These are phyloP conservation scores for Trichonephila clavata DNA, from an alignment of 1,140 invertebrate species.

Conservation along the genomic window DNA sequence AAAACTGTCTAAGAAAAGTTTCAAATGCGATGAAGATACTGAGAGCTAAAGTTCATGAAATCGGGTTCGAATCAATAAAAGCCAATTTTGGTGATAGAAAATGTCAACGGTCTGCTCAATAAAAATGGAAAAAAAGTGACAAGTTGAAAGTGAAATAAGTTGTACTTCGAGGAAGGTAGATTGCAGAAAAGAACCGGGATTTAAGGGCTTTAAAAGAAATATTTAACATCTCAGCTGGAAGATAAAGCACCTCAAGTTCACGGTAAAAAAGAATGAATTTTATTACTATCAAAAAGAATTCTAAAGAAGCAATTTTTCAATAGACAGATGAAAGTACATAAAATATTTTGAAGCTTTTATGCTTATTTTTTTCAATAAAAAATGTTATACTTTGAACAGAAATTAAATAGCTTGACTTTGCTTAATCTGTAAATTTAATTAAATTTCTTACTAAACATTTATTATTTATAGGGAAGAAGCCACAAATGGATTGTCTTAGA, in stretches of 20 bases:
- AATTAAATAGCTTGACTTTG: too few relatives aligned
- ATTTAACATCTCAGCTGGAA: not conserved
- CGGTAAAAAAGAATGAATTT: not conserved
- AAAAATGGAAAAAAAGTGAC: not conserved
- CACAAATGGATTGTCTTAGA: too few relatives aligned
- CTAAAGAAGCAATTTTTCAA: too few relatives aligned
- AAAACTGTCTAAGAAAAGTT: not conserved
- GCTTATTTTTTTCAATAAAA: too few relatives aligned
- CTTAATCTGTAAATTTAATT: too few relatives aligned
- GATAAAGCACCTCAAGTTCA: not conserved
- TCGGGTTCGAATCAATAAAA: conserved; percentile 13
- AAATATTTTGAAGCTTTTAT: too few relatives aligned
- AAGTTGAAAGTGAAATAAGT: conserved; percentile 6
- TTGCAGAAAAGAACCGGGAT: not conserved
- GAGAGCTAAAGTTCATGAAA: not conserved
- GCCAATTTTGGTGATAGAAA: conserved; percentile 4
- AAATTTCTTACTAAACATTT: too few relatives aligned
- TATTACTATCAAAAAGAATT: too few relatives aligned
- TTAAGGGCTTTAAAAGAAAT: not conserved
- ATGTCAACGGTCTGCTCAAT: not conserved
- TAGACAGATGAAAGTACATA: too few relatives aligned
- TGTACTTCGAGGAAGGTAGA: not conserved
- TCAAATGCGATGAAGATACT: not conserved
- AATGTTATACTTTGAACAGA: too few relatives aligned
- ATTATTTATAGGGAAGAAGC: too few relatives aligned